phyloP scores from a whole-genome alignment of 2,113 vertebrate species.

The Psittacula cyanocephala region DNA sequence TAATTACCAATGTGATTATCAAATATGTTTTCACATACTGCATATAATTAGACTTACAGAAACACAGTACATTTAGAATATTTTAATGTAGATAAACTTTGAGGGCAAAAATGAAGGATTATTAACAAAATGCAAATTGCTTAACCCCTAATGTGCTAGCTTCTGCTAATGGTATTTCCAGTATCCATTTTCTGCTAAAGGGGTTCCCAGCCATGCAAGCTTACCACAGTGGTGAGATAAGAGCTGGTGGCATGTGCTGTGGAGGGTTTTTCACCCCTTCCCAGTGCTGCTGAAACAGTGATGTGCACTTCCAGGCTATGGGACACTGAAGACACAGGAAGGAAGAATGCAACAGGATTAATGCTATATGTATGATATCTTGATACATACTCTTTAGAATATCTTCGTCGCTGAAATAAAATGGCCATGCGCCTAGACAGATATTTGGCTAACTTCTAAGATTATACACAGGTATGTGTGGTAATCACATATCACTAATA shows the following conservation, averaged over 20 bases:
- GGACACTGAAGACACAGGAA: neutral
- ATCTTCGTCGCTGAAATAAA: neutral
- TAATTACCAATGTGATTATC: constrained; percentile 62
- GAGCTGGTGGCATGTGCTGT: neutral
- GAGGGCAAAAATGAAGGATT: constrained; percentile 44
- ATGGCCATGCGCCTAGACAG: neutral
- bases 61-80: constrained; percentile 66
- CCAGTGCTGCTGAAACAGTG: fast-evolving
- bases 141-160: neutral
- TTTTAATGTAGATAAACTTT: constrained; percentile 68
- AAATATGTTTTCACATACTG: constrained; percentile 55
- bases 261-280: neutral
- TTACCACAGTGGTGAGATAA: neutral
- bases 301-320: neutral
- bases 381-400: neutral
- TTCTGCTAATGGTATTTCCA: neutral
- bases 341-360: neutral
- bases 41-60: constrained; percentile 65
- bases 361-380: neutral
- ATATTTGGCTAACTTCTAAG: neutral
- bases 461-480: neutral
- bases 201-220: neutral
- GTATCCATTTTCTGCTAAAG: neutral
- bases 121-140: constrained; percentile 31
- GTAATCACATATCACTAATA: neutral